Conservation (phyloP, 2,888 invertebrate species). For the Galerucella calmariensis region DNA sequence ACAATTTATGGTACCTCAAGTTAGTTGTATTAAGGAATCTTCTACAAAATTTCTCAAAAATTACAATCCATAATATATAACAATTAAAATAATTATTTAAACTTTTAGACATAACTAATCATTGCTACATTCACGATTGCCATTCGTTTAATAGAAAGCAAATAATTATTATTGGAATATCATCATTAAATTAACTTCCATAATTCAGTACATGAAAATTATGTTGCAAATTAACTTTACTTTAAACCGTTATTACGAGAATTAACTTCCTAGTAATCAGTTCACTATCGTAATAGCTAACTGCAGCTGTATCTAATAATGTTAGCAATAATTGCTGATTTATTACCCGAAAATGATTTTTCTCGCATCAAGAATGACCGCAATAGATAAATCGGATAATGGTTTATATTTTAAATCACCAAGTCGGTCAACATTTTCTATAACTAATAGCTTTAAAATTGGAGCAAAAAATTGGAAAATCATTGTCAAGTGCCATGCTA, state of each 20-base stretch:
- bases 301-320: neutral
- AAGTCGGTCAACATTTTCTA: neutral
- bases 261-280: neutral
- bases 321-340: neutral
- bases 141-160: neutral
- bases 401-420: neutral
- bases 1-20: too few relatives aligned
- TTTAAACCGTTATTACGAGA: neutral
- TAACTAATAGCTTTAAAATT: neutral
- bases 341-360: neutral
- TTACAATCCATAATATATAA: neutral
- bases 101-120: neutral
- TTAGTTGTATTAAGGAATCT: neutral
- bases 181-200: neutral
- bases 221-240: neutral
- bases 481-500: too few relatives aligned
- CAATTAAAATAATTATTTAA: neutral
- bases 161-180: neutral
- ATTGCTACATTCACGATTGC: neutral
- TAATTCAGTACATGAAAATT: neutral
- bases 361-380: slow-evolving; percentile 1
- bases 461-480: too few relatives aligned
- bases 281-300: neutral
- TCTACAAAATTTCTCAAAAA: neutral
- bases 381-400: neutral